Percentiles rank a stretch among this genome's conserved stretches.
These are phyloP conservation scores for Pseudococcus longispinus DNA, from an alignment of 2,888 invertebrate genomes.

Conservation along the genomic window DNA sequence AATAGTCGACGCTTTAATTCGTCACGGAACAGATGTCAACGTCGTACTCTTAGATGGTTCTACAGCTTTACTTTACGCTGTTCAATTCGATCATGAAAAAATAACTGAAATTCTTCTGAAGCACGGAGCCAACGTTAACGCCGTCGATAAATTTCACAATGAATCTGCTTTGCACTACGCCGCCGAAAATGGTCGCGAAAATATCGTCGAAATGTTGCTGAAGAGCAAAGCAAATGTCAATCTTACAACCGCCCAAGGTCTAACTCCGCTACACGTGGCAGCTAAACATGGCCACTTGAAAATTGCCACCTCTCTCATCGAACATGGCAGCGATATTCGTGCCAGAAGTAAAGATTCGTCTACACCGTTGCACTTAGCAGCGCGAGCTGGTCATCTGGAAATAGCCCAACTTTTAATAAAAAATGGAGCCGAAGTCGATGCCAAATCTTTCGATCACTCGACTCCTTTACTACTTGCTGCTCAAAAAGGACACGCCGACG, in stretches of 20 bases:
- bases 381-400: not conserved
- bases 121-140: not conserved
- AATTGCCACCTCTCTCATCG: not conserved
- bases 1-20: constrained; percentile 19
- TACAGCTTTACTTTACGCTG: not conserved
- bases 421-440: not conserved
- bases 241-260: not conserved
- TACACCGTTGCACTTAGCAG: not conserved
- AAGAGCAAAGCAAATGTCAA: not conserved
- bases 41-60: not conserved
- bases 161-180: not conserved
- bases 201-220: not conserved
- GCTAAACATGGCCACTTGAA: not conserved
- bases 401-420: not conserved
- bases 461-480: not conserved
- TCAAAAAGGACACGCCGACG: not conserved
- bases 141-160: not conserved
- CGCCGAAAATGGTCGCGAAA: not conserved
- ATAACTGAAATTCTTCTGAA: not conserved
- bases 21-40: not conserved
- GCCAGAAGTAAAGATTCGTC: not conserved
- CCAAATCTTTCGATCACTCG: not conserved
- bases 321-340: not conserved
- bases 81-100: not conserved
- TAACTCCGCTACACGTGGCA: not conserved